These are phyloP conservation scores for Pristionchus maxplancki DNA, from an alignment of 2,888 invertebrate genomes.

Conservation along the genomic window DNA sequence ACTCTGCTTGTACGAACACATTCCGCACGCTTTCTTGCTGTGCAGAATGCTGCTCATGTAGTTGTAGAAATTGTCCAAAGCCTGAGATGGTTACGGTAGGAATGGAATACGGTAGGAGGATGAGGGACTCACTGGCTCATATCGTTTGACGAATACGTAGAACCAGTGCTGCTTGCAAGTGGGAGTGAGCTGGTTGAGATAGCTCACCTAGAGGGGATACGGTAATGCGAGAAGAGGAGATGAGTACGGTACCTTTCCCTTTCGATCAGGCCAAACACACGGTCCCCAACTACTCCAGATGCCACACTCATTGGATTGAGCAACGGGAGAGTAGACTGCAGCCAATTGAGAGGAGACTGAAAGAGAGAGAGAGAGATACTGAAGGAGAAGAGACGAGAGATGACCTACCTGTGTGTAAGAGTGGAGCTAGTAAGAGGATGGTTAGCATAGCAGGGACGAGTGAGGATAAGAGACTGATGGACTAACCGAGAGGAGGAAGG, in stretches of 20 bases:
- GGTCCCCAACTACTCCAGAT: slow-evolving; percentile 74
- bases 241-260: slow-evolving; percentile 56
- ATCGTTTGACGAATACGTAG: slow-evolving; percentile 72
- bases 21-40: slow-evolving; percentile 71
- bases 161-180: slow-evolving; percentile 77
- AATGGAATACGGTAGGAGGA: background rate
- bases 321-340: slow-evolving; percentile 75
- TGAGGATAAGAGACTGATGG: slow-evolving; percentile 2
- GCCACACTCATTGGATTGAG: slow-evolving; percentile 67
- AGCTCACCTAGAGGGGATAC: slow-evolving; percentile 65
- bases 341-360: slow-evolving; percentile 67
- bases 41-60: slow-evolving; percentile 70
- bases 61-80: slow-evolving; percentile 73
- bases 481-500: background rate
- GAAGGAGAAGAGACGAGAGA: background rate
- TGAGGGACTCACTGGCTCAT: slow-evolving; percentile 57
- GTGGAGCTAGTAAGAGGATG: background rate
- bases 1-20: slow-evolving; percentile 74
- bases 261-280: slow-evolving; percentile 74
- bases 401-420: slow-evolving; percentile 23
- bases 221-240: background rate
- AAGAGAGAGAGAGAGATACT: background rate
- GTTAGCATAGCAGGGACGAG: background rate
- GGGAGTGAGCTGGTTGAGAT: slow-evolving; percentile 72
- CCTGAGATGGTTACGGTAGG: slow-evolving; percentile 50